Base-by-base conservation (phyloP, 2,113 vertebrate genomes). In the Aegotheles bennettii region DNA sequence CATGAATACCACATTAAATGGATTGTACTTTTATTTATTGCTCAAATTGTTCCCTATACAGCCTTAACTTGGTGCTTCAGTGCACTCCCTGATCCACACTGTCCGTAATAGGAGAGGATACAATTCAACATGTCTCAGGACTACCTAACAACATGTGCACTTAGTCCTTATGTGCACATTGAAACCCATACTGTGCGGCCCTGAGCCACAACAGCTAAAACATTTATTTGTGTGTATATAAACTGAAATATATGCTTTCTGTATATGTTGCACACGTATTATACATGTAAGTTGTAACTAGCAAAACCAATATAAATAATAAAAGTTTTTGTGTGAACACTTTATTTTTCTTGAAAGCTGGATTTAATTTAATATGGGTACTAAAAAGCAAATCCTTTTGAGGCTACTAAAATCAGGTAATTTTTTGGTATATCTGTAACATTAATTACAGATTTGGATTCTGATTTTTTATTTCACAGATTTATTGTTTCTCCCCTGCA, bases 371-470 rank as follows among this genome's bases (percentile, higher is more conserved):
- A 77, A 25, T 56, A 10, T 26, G 26, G 18, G 7, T 67, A 74
- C 68, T 88, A 60, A 90, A 73, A 25, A 89, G 8, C 2, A 38
- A 85, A 80, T 84, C 47, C 45, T 92, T 31, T 63, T 84, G 48
- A 87, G 53, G 42, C 50, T 88, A 59, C 35, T 48, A 56, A 87
- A 81, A 84, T 50, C 76, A 77, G 36, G 40, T 69, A 81, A 67
- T 14, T 38, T 63, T 64, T 53, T 73, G 7, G 10, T 69, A 33
- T 78, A 80, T 63, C 51, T 83, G 51, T 57, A 57, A 83, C 31
- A 67, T 94, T 95, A 93, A 91, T 90, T 95, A 86, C 50, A 57
- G 64, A 56, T 83, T 71, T 84, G 24, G 68, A 79, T 84, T 91
- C 68, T 81, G 35, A 35, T 81, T 91, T 88, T 90, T 69, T 86